Percentiles rank a stretch among this genome's conserved stretches.
These are phyloP conservation scores for Molossus alvarezi DNA, from an alignment of 2,797 vertebrate species.

Conservation along the genomic window DNA sequence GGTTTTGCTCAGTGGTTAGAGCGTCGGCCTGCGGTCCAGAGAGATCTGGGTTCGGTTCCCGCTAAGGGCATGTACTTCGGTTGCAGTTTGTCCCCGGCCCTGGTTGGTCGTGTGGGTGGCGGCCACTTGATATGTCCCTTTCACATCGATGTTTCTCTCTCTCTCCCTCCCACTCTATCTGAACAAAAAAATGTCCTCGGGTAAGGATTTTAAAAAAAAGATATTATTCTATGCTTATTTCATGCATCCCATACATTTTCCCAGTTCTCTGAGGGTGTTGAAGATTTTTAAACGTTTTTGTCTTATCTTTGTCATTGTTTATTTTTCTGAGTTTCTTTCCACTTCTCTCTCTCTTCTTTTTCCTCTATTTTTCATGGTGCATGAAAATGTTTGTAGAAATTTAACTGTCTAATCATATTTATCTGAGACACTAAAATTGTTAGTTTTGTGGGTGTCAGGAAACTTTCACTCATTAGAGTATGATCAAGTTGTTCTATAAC, in stretches of 20 bases:
- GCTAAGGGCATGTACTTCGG: too few relatives aligned
- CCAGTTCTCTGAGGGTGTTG: background rate
- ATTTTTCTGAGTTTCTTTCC: background rate
- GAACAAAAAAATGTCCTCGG: too few relatives aligned
- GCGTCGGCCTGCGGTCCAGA: too few relatives aligned
- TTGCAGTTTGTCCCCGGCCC: too few relatives aligned
- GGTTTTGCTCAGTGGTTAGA: too few relatives aligned
- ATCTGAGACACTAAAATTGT: background rate
- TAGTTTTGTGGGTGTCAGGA: background rate
- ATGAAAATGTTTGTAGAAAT: background rate
- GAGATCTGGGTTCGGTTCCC: too few relatives aligned
- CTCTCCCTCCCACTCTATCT: too few relatives aligned
- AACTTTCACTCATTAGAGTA: background rate
- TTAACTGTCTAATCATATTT: background rate
- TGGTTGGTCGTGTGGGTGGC: too few relatives aligned
- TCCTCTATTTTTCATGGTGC: background rate
- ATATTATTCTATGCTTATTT: background rate
- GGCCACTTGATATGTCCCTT: too few relatives aligned
- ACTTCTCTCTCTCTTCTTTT: constrained; percentile 45
- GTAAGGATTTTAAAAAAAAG: background rate
- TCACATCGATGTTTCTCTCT: too few relatives aligned
- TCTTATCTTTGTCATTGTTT: background rate
- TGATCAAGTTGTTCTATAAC: background rate
- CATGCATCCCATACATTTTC: background rate
- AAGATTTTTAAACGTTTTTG: constrained; percentile 4